These are phyloP conservation scores for Oreochromis niloticus DNA, from an alignment of 2,113 vertebrate genomes.

Conservation along the genomic window DNA sequence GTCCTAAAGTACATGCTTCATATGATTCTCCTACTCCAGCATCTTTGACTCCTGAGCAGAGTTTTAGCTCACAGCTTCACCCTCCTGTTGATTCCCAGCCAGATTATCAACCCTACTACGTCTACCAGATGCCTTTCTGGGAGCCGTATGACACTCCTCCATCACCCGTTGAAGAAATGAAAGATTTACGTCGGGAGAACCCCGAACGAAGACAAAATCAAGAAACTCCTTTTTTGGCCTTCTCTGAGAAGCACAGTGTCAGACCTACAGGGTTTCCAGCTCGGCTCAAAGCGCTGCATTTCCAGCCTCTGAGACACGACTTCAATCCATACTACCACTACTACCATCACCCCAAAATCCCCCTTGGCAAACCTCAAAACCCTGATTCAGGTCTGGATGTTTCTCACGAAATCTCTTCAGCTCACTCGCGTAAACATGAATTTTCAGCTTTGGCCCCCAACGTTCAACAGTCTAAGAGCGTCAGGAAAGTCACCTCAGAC, in stretches of 20 bases:
- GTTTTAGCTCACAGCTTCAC: background rate
- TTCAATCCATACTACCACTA: constrained; percentile 54
- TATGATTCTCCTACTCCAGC: background rate
- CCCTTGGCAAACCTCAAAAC: background rate
- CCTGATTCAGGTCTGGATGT: background rate
- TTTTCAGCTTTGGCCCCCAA: background rate
- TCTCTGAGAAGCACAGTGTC: background rate
- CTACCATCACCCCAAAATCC: constrained; percentile 61
- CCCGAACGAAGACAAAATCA: background rate
- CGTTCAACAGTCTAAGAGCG: background rate
- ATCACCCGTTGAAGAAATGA: background rate
- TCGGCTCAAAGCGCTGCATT: background rate
- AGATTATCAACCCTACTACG: background rate
- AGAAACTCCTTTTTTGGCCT: background rate
- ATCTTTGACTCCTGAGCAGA: background rate
- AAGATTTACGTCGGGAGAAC: background rate
- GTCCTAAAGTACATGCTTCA: background rate
- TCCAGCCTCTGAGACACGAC: background rate
- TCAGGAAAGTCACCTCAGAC: background rate
- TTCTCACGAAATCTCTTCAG: background rate
- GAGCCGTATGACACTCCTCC: background rate
- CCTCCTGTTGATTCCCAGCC: background rate
- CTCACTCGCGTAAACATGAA: background rate
- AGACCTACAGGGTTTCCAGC: background rate
- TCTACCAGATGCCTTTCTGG: background rate